phyloP scores from a whole-genome alignment of 35 echinoderm and acorn worm genomes.

The Apostichopus californicus region DNA sequence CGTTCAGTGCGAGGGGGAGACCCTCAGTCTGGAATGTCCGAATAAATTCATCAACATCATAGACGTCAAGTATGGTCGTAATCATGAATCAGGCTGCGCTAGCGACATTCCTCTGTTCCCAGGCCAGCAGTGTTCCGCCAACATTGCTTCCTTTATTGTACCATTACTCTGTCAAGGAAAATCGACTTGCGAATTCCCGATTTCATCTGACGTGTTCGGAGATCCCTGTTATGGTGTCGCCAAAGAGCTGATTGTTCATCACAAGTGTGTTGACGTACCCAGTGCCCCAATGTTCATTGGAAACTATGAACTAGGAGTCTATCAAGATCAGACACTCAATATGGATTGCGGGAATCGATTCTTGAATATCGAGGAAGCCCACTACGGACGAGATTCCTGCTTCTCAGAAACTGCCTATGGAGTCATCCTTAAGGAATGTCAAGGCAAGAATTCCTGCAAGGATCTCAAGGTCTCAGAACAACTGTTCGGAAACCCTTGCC shows the following conservation, averaged over 20 bases:
- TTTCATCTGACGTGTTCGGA: conserved; percentile 28
- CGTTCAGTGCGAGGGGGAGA: conserved; percentile 34
- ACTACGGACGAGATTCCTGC: conserved; percentile 42
- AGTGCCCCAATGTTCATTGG: background rate
- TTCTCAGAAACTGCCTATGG: conserved; percentile 24
- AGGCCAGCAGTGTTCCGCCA: conserved; percentile 6
- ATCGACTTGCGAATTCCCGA: conserved; percentile 6
- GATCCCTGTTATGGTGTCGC: conserved; percentile 30
- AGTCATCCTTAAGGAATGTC: conserved; percentile 14
- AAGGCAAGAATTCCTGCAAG: conserved; percentile 35
- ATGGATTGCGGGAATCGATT: conserved; percentile 24
- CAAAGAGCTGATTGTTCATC: conserved; percentile 32
- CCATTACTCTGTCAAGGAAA: conserved; percentile 10
- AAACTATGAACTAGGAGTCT: conserved; percentile 3
- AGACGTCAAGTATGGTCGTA: conserved; percentile 28
- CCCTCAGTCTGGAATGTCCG: conserved; percentile 13
- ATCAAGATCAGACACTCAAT: conserved; percentile 10
- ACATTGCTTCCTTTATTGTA: background rate
- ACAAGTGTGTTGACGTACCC: conserved; percentile 15
- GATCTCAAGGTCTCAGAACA: conserved; percentile 9
- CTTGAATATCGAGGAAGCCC: background rate
- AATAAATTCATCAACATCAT: conserved; percentile 16
- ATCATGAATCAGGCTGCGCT: background rate
- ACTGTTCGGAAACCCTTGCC: conserved; percentile 41
- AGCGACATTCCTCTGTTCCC: conserved; percentile 6